These are phyloP conservation scores for Hippolais icterina DNA, from an alignment of 2,113 vertebrate genomes.

Conservation along the genomic window DNA sequence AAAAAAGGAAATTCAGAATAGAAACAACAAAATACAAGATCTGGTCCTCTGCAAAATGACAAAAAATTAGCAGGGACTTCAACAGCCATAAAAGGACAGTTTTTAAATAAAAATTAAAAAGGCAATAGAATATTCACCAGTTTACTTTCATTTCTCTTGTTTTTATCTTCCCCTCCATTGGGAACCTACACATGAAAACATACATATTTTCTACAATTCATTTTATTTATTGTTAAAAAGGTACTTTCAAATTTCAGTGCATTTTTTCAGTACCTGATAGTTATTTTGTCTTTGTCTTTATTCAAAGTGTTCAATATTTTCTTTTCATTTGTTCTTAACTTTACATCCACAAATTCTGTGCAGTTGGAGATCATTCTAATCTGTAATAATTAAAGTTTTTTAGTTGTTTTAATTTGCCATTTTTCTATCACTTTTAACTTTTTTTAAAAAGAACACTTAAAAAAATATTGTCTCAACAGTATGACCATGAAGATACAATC, in stretches of 20 bases:
- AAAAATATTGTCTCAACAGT: not conserved
- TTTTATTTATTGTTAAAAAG: slow-evolving; percentile 9
- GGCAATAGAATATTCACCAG: slow-evolving; percentile 78
- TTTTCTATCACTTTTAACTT: not conserved
- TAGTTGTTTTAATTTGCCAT: not conserved
- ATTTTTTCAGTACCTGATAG: slow-evolving; percentile 83
- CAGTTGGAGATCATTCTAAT: slow-evolving; percentile 85
- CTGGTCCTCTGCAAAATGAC: not conserved
- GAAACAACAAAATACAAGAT: not conserved
- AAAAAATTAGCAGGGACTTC: not conserved
- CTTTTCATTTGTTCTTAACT: slow-evolving; percentile 91
- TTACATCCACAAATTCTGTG: slow-evolving; percentile 88
- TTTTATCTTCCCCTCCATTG: slow-evolving; percentile 94
- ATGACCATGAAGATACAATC: not conserved
- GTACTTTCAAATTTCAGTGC: not conserved
- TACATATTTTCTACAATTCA: not conserved
- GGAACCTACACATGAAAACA: slow-evolving; percentile 82
- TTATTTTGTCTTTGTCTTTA: slow-evolving; percentile 88
- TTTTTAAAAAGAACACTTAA: not conserved
- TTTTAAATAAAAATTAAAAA: not conserved
- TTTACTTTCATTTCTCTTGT: slow-evolving; percentile 98
- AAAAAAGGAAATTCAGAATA: not conserved
- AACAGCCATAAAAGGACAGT: not conserved
- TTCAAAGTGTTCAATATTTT: slow-evolving; percentile 89
- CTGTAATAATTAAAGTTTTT: slow-evolving; percentile 69